A percentile compares a stretch with the other conserved stretches of the same genome.
phyloP scores from a whole-genome alignment of 2,797 vertebrate species.

The Toxotes lorentzi region DNA sequence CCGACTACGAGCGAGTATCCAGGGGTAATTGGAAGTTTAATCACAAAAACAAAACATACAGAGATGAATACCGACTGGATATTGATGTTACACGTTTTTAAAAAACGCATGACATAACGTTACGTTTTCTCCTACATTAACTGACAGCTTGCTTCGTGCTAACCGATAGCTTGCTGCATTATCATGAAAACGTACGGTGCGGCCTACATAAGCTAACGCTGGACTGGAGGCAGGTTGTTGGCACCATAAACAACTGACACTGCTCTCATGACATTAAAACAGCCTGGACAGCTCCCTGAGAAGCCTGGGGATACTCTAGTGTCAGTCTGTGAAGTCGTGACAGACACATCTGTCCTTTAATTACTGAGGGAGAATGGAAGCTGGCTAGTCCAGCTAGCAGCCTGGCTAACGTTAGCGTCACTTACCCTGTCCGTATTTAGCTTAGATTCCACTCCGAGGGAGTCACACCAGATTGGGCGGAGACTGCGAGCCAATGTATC shows the following conservation, averaged over 20 bases:
- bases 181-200: constrained; percentile 66
- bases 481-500: constrained; percentile 80
- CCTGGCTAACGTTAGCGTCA: constrained; percentile 77
- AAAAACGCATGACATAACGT: constrained; percentile 28
- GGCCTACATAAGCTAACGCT: constrained; percentile 82
- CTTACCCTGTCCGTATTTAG: constrained; percentile 89
- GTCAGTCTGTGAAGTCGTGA: constrained; percentile 12
- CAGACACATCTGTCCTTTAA: constrained; percentile 44
- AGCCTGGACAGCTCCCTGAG: constrained; percentile 11
- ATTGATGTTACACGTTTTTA: not conserved
- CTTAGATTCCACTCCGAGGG: constrained; percentile 87
- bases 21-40: constrained; percentile 7
- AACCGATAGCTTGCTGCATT: constrained; percentile 69
- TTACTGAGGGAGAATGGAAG: constrained; percentile 37
- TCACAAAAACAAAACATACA: constrained; percentile 12
- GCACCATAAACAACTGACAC: constrained; percentile 67
- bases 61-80: not conserved
- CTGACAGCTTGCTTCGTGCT: constrained; percentile 79
- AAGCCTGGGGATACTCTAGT: not conserved
- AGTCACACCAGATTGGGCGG: constrained; percentile 87
- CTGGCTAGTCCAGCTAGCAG: constrained; percentile 62
- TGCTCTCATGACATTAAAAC: constrained; percentile 27
- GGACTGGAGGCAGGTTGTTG: constrained; percentile 50
- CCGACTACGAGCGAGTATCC: constrained; percentile 41
- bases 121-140: constrained; percentile 38